Evolutionary conservation across 2,888 invertebrate genomes (phyloP), one percentile per base, ranked within the genome.

Genomic region (Lasius fuliginosus): DNA sequence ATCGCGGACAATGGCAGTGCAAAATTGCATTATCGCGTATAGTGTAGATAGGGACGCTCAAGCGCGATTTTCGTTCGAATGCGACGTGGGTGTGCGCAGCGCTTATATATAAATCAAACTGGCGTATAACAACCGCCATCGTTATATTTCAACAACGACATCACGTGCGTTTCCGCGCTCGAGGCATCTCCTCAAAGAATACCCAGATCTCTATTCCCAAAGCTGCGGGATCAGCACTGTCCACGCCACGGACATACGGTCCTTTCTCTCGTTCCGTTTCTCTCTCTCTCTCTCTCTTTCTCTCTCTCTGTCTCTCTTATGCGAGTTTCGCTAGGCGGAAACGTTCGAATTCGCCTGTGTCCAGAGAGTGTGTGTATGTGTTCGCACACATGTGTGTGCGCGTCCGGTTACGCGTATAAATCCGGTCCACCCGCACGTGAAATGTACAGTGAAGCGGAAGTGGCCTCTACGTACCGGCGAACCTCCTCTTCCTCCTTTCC

Each of bases 371-470:
- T 40, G 79, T 67, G 79, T 62, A n/a, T 56, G 58, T 15, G 4
- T 46, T 53, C 68, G 27, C 75, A 42, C 56, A 58, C n/a, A 15
- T n/a, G 8, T 83, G 83, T 67, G 73, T 71, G 68, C 71, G 84
- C 65, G 84, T 87, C 76, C 87, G 87, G 85, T 87, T 87, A 81
- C 85, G 83, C 85, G 86, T 81, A 87, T 86, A 88, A 88, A 88
- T 85, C 84, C 75, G 81, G 83, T 71, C 79, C 64, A 86, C 40
- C 76, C 88, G 86, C 75, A 81, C 88, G 87, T 86, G 75, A 86
- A 88, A 83, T 88, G 88, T 85, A 88, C 87, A 86, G 84, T 85
- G 86, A 86, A 86, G 84, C 83, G 86, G 86, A 88, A 85, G 77
- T 86, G 64, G 76, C 85, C 76, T 77, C 84, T 77, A 64, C 56